Evolutionary conservation across 2,797 vertebrate species (phyloP), one percentile per base, ranked within the genome.

Genomic region (Mycteria americana): DNA sequence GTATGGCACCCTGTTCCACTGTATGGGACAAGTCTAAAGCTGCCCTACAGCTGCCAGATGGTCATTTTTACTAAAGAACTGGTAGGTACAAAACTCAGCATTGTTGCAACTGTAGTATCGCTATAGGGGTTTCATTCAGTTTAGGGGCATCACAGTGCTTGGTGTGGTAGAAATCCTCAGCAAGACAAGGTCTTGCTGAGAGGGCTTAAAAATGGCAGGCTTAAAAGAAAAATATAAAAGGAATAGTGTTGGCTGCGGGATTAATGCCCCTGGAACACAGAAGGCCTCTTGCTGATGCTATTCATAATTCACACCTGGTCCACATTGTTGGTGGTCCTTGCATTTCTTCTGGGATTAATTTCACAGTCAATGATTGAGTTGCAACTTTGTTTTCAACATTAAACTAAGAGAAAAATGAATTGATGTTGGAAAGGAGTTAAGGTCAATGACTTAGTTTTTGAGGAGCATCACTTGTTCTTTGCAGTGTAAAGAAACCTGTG

Each of bases 311-410:
- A 77, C 78, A 85, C 68, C 68, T 89, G 78, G 81, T 78, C 57
- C 64, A 82, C 48, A 8, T 64, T 91, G 51, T 70, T 87, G 78
- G 56, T 95, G 81, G 87, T 64, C 92, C 75, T 83, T 60, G 41
- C 15, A 41, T 63, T 89, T 92, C 75, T 94, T 93, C 78, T 93
- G 91, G 81, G 57, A 86, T 69, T 5, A 89, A 92, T 86, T 93
- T 41, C 50, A 81, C 1, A 2, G 72, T 54, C 39, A 85, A 17
- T 54, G 62, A 88, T 35, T 83, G 82, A 93, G 30, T 78, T 95
- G 90, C 35, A 69, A 65, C 43, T 86, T 92, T 65, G 46, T 88
- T 95, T 95, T 83, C 50, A 63, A 51, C 30, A 48, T 72, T 54
- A 74, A 85, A 60, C 48, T 60, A 72, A 56, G 43, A 30, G 37